Conservation (phyloP, 2,797 vertebrate species). For the Siniperca scherzeri region DNA sequence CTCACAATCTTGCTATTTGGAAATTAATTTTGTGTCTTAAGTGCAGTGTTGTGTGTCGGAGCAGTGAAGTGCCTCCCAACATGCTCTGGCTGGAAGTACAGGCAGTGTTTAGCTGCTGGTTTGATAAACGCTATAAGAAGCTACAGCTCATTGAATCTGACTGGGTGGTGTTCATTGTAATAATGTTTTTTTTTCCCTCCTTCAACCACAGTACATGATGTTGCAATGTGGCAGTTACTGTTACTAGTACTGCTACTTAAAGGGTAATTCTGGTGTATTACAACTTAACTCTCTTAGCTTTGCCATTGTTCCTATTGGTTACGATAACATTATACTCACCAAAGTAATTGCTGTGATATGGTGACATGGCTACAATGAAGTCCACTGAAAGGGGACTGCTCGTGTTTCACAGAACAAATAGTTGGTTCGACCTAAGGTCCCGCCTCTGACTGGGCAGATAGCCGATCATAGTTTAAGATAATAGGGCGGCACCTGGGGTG, state of each 20-base stretch:
- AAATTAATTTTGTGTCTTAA: constrained; percentile 71
- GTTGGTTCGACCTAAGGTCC: no score
- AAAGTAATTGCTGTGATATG: not conserved
- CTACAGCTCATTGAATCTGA: constrained; percentile 47
- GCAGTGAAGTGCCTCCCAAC: constrained; percentile 34
- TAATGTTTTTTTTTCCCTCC: constrained; percentile 16
- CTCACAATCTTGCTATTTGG: constrained; percentile 49
- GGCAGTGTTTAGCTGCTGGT: constrained; percentile 14
- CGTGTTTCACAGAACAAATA: no score
- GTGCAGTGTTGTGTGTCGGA: constrained; percentile 54
- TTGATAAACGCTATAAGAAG: constrained; percentile 42
- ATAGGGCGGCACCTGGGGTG: no score
- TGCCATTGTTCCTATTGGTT: not conserved
- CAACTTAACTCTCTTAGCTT: not conserved
- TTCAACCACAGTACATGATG: constrained; percentile 10
- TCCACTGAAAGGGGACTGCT: no score
- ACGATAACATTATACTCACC: not conserved
- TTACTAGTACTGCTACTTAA: not conserved
- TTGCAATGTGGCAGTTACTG: not conserved
- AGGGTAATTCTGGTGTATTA: not conserved
- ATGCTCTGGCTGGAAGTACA: constrained; percentile 12
- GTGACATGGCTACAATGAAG: not conserved
- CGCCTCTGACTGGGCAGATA: no score
- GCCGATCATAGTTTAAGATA: no score
- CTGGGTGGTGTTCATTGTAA: constrained; percentile 27